Base-by-base conservation (phyloP, 2,797 vertebrate genomes). In the Leptatherina wallacei region DNA sequence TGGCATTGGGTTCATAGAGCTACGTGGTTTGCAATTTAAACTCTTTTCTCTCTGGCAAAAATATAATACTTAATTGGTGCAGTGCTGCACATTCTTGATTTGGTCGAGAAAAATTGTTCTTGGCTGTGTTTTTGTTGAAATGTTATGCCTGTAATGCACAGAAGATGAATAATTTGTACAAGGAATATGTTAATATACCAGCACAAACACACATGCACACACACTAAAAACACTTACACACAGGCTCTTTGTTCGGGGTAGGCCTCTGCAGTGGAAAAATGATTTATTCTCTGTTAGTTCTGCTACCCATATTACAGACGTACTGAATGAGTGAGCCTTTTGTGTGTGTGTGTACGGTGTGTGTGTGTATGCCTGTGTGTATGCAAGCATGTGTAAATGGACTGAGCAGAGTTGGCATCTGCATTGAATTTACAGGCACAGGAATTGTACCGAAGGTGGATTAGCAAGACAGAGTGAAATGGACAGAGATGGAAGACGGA, bases 241-340 rank as follows among this genome's bases (percentile, higher is more conserved):
- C 81, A 69, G 85, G 81, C 83, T 86, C 92, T 94, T 92, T 93
- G 92, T 93, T 87, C 78, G 30, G 60, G 30, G 52, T 51, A 65
- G 84, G 86, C 81, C 69, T 49, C 80, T 61, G 73, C 87, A 85
- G 78, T 9, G 86, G 87, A 90, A 91, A 90, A 89, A 85, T 91
- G 79, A 92, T 90, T 91, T 90, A 91, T 91, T 90, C 82, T 78
- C 58, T 74, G 81, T 89, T 84, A 72, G 87, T 88, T 80, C 88
- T 88, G 85, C 83, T 88, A 77, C 74, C 87, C 66, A 33, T 91
- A 84, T 88, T 86, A 87, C 90, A 90, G 88, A 91, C 85, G 75
- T 83, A 74, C 81, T 74, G 61, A 78, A 81, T 86, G 82, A 88
- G 79, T 81, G 82, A 70, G 79, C 64, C 80, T 10, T 80, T 18